Evolutionary conservation across 2,888 invertebrate species (phyloP).

Genomic region (Calameuta idolon): DNA sequence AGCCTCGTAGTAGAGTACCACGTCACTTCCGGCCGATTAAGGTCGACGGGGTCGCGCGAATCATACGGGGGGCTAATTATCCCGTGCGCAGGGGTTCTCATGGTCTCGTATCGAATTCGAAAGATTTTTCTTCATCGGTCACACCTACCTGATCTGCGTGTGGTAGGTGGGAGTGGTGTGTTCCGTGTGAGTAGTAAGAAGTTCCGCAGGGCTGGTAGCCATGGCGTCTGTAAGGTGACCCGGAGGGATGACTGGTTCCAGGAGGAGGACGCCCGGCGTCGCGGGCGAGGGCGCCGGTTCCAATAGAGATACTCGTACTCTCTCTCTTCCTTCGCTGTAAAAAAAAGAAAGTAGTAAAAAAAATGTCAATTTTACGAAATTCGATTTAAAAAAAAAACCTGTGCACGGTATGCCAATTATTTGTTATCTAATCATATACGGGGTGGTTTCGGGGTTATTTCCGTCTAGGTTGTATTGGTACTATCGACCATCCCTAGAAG

Average conservation of each 20-base stretch:
- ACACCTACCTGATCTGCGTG: constrained; percentile 61
- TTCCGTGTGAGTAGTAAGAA: constrained; percentile 63
- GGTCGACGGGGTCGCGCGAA: constrained; percentile 46
- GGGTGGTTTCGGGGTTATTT: background rate
- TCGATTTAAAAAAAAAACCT: background rate
- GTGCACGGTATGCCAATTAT: background rate
- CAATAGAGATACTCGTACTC: constrained; percentile 63
- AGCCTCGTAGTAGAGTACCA: constrained; percentile 12
- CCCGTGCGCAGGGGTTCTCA: constrained; percentile 39
- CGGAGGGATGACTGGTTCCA: constrained; percentile 57
- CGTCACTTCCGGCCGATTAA: constrained; percentile 57
- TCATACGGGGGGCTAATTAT: constrained; percentile 47
- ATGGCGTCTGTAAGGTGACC: constrained; percentile 55
- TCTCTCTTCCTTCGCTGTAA: constrained; percentile 65
- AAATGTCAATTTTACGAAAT: constrained; percentile 2
- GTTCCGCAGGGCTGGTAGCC: constrained; percentile 59
- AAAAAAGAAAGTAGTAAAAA: constrained; percentile 20
- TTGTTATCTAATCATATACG: background rate
- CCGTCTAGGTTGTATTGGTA: background rate
- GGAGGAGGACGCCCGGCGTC: constrained; percentile 63
- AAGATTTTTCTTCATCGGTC: background rate
- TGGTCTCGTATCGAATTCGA: constrained; percentile 40
- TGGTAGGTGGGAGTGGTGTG: constrained; percentile 64
- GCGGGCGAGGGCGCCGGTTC: constrained; percentile 63
- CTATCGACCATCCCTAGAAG: background rate